phyloP scores from a whole-genome alignment of 2,797 vertebrate genomes.

The Serranus cabrilla region DNA sequence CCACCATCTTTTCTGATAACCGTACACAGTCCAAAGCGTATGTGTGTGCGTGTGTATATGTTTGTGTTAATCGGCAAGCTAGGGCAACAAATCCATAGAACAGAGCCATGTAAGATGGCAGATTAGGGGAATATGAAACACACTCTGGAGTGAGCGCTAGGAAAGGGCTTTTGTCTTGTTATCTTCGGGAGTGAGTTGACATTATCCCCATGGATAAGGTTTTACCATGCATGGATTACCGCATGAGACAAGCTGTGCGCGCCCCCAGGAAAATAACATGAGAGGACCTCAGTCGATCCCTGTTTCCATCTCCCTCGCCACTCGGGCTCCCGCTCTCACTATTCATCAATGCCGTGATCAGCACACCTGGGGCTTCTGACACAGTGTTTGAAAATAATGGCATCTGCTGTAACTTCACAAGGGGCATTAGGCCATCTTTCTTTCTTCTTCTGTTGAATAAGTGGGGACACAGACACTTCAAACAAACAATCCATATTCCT shows the following conservation, averaged over 20 bases:
- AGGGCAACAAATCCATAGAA: constrained; percentile 68
- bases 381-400: constrained; percentile 45
- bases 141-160: constrained; percentile 58
- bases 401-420: constrained; percentile 45
- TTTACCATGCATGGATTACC: constrained; percentile 83
- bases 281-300: constrained; percentile 59
- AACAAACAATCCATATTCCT: constrained; percentile 13
- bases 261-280: constrained; percentile 67
- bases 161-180: constrained; percentile 77
- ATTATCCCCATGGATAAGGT: constrained; percentile 83
- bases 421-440: constrained; percentile 38
- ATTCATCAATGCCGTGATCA: constrained; percentile 64
- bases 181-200: constrained; percentile 81
- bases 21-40: constrained; percentile 18
- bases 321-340: constrained; percentile 37
- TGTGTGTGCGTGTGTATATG: constrained; percentile 14
- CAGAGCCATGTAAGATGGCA: constrained; percentile 73
- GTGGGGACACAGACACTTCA: constrained; percentile 2
- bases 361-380: constrained; percentile 64
- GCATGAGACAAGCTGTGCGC: constrained; percentile 67
- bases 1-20: constrained; percentile 15
- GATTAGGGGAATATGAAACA: constrained; percentile 78
- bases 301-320: constrained; percentile 43
- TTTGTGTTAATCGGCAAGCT: constrained; percentile 61
- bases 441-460: constrained; percentile 28